phyloP scores from a whole-genome alignment of 2,113 vertebrate species.

The Cephalophus harveyi region DNA sequence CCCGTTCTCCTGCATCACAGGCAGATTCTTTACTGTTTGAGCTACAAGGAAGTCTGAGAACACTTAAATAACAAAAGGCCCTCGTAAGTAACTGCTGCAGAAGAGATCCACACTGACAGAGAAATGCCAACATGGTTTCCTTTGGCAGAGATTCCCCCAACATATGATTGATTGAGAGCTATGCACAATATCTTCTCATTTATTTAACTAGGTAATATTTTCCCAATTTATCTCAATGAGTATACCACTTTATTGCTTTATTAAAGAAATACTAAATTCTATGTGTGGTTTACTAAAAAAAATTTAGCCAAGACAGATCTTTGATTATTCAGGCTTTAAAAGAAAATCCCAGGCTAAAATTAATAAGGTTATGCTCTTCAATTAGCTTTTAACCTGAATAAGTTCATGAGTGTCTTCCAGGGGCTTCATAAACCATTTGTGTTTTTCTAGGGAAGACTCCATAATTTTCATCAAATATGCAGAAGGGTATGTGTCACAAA shows the following conservation, averaged over 20 bases:
- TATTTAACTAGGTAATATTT: background rate
- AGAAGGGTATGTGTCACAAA: background rate
- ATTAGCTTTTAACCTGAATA: background rate
- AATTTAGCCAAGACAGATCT: background rate
- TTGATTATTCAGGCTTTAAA: background rate
- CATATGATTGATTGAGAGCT: background rate
- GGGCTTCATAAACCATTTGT: background rate
- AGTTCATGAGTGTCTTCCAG: background rate
- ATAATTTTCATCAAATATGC: background rate
- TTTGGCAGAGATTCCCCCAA: background rate
- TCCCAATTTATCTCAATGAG: background rate
- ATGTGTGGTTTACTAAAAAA: background rate
- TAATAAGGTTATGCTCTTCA: background rate
- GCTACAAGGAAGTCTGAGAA: background rate
- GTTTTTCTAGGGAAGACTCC: background rate
- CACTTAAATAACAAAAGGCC: background rate
- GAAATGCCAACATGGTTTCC: background rate
- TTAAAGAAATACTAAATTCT: slow-evolving; percentile 11
- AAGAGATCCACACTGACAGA: background rate
- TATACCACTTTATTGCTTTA: background rate
- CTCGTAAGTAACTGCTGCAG: background rate
- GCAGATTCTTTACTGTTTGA: background rate
- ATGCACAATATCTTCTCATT: background rate
- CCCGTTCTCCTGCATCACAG: background rate
- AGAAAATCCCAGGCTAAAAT: background rate